Conservation (phyloP, 2,888 invertebrate species). For the Aplocera efformata region DNA sequence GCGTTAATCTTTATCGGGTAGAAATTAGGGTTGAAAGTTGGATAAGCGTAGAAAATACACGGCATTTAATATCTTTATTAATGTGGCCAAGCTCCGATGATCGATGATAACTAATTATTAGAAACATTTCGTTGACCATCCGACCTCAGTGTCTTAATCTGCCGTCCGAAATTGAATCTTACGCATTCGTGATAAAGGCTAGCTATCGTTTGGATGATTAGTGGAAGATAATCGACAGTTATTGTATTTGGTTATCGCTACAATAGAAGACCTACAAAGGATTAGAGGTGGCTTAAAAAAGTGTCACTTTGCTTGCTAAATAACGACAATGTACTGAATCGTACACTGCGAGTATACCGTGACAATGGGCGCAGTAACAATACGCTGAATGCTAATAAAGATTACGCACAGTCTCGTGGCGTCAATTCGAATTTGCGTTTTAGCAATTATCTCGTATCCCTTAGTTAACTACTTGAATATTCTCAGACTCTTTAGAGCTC, state of each 20-base stretch:
- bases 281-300: constrained; percentile 35
- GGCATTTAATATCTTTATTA: constrained; percentile 76
- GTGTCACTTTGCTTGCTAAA: constrained; percentile 29
- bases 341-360: too few relatives aligned
- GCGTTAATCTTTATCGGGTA: constrained; percentile 7
- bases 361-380: constrained; percentile 1
- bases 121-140: constrained; percentile 71
- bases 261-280: constrained; percentile 40
- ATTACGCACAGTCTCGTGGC: background rate
- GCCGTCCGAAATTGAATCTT: constrained; percentile 14
- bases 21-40: constrained; percentile 9
- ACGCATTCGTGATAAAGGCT: constrained; percentile 10
- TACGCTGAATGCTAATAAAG: constrained; percentile 1
- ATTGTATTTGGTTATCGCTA: constrained; percentile 75
- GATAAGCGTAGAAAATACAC: constrained; percentile 27
- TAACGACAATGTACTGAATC: constrained; percentile 17
- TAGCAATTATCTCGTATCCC: too few relatives aligned
- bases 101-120: constrained; percentile 77
- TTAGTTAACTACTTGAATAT: too few relatives aligned
- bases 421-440: constrained; percentile 7
- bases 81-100: constrained; percentile 69
- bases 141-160: constrained; percentile 43
- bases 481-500: too few relatives aligned
- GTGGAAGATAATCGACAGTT: constrained; percentile 66
- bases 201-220: constrained; percentile 35